Conservation (phyloP, 2,888 invertebrate species). For the Nipponacmea schrenckii region DNA sequence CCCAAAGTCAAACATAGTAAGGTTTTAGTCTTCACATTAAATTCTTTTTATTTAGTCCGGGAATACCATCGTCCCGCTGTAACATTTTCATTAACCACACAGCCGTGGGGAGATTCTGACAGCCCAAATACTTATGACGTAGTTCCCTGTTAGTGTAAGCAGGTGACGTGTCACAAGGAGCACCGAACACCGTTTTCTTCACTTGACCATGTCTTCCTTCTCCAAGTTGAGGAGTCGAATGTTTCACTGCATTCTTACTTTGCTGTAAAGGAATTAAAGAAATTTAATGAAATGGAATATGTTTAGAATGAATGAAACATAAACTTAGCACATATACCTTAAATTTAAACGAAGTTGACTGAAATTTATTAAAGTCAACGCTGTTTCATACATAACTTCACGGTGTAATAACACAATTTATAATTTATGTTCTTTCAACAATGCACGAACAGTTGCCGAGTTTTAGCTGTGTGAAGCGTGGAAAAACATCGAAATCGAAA, state of each 20-base stretch:
- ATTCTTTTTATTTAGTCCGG: too few relatives aligned
- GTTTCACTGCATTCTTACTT: slow-evolving; percentile 49
- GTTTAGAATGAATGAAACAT: not conserved
- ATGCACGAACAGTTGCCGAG: too few relatives aligned
- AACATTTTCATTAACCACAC: slow-evolving; percentile 63
- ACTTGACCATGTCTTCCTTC: slow-evolving; percentile 61
- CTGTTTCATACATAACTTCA: not conserved
- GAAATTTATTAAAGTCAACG: not conserved
- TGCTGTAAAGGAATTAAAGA: slow-evolving; percentile 42
- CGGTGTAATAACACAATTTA: too few relatives aligned
- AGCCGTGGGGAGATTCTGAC: slow-evolving; percentile 70
- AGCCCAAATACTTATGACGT: slow-evolving; percentile 67
- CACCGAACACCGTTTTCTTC: slow-evolving; percentile 69
- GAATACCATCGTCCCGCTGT: not conserved
- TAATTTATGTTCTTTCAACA: too few relatives aligned
- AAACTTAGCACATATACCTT: too few relatives aligned
- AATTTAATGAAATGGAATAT: not conserved
- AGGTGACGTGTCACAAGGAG: slow-evolving; percentile 69
- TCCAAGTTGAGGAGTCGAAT: slow-evolving; percentile 64
- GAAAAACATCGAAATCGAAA: too few relatives aligned
- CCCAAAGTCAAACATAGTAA: too few relatives aligned
- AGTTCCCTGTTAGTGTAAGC: slow-evolving; percentile 68
- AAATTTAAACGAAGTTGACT: too few relatives aligned
- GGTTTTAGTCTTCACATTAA: too few relatives aligned
- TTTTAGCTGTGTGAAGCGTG: too few relatives aligned